Percentiles rank a stretch among this genome's conserved stretches.
Evolutionary conservation across 2,113 vertebrate genomes (phyloP).

Genomic region (Trichechus manatus): DNA sequence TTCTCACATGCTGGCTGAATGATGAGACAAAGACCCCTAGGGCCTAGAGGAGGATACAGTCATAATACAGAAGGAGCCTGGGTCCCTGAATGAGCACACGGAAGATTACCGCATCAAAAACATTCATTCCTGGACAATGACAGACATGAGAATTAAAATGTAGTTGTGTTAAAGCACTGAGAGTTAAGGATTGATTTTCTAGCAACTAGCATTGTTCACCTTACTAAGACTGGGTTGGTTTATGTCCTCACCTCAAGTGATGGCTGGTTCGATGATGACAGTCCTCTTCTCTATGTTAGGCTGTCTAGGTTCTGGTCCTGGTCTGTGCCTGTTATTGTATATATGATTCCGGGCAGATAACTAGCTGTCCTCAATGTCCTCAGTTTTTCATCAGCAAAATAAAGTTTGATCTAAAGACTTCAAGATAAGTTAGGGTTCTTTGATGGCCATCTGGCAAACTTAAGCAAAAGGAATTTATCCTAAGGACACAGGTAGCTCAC

Average conservation of each 20-base stretch:
- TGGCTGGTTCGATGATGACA: not conserved
- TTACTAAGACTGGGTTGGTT: not conserved
- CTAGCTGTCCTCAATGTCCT: not conserved
- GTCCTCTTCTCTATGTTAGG: not conserved
- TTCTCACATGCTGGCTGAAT: not conserved
- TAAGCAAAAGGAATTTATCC: not conserved
- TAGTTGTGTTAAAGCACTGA: not conserved
- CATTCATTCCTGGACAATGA: not conserved
- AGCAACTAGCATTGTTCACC: not conserved
- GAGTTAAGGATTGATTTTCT: not conserved
- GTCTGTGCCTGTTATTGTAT: not conserved
- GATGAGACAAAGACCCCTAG: not conserved
- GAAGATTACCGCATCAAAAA: not conserved
- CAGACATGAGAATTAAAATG: not conserved
- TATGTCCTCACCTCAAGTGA: not conserved
- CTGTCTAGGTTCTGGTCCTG: not conserved
- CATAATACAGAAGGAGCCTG: not conserved
- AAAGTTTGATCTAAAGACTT: not conserved
- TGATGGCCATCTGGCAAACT: not conserved
- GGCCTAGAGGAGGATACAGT: not conserved
- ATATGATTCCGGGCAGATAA: not conserved
- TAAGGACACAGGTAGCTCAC: not conserved
- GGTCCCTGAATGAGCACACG: not conserved
- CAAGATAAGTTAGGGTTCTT: not conserved
- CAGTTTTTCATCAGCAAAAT: slow-evolving; percentile 2